Conservation (phyloP, 2,113 vertebrate species). For the Lepidothrix coronata region DNA sequence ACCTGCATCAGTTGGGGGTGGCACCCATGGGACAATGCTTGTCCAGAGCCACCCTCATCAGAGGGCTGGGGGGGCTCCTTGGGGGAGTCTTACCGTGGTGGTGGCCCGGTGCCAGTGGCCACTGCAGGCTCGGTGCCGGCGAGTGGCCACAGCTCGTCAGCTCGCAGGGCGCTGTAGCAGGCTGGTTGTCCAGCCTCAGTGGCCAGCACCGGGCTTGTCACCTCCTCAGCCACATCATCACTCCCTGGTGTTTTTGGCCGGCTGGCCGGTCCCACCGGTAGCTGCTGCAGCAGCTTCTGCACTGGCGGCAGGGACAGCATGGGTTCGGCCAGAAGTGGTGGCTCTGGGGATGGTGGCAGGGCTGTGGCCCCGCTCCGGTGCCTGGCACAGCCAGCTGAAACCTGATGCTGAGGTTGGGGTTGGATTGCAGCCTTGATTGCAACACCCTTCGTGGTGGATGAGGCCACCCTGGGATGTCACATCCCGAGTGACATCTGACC, state of each 20-base stretch:
- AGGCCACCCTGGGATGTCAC: background rate
- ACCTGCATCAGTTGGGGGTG: background rate
- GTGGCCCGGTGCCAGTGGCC: conserved; percentile 64
- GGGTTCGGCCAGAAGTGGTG: background rate
- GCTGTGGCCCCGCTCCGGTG: background rate
- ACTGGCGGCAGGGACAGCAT: conserved; percentile 75
- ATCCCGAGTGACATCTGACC: background rate
- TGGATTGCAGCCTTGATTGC: background rate
- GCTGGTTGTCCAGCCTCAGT: conserved; percentile 76
- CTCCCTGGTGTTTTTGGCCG: conserved; percentile 67
- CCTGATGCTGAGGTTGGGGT: background rate
- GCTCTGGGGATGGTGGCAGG: background rate
- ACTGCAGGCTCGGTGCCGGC: conserved; percentile 50
- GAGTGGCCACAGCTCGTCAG: conserved; percentile 85
- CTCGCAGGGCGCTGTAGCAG: conserved; percentile 88
- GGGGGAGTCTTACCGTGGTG: conserved; percentile 79
- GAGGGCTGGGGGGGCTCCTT: background rate
- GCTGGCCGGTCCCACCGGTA: conserved; percentile 69
- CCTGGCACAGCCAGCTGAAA: background rate
- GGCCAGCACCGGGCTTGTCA: conserved; percentile 84
- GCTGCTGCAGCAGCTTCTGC: conserved; percentile 88
- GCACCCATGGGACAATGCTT: background rate
- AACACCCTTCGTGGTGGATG: rapidly evolving
- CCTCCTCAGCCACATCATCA: conserved; percentile 70
- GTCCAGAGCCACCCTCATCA: rapidly evolving